Evolutionary conservation across 2,888 invertebrate genomes (phyloP).

Genomic region (Antitype chi): DNA sequence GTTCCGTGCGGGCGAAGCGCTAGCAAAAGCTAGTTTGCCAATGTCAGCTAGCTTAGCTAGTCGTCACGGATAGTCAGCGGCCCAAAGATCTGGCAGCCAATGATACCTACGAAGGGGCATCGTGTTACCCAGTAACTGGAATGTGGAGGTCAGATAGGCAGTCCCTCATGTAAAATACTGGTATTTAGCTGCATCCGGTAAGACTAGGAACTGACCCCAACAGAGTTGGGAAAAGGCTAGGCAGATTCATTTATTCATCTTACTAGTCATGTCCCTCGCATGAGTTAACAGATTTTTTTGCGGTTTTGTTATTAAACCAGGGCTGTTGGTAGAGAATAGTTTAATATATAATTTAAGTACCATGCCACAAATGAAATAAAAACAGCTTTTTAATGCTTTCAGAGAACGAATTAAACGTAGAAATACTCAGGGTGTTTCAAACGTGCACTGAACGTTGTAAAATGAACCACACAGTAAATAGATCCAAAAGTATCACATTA

Average conservation of each 20-base stretch:
- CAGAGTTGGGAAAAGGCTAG: neutral
- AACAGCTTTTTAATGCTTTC: slow-evolving; percentile 38
- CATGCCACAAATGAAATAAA: slow-evolving; percentile 32
- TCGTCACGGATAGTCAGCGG: neutral
- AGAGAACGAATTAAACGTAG: slow-evolving; percentile 54
- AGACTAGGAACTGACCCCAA: neutral
- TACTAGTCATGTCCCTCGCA: neutral
- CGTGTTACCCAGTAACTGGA: neutral
- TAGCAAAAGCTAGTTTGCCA: too few species aligned
- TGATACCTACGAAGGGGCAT: neutral
- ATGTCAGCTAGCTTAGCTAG: neutral
- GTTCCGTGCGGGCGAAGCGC: too few species aligned
- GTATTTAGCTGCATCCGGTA: neutral
- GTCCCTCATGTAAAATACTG: neutral
- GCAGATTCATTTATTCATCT: neutral
- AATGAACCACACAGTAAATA: slow-evolving; percentile 14
- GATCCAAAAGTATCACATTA: slow-evolving; percentile 19
- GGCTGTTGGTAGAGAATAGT: neutral
- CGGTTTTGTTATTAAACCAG: neutral
- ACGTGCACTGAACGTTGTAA: slow-evolving; percentile 44
- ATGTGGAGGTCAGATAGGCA: neutral
- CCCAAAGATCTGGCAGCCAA: neutral
- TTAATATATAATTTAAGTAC: neutral
- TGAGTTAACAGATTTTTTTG: neutral
- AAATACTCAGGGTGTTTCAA: slow-evolving; percentile 52